Evolutionary conservation across 2,113 vertebrate genomes (phyloP), one percentile per base, ranked within the genome.

Genomic region (Sprattus sprattus): DNA sequence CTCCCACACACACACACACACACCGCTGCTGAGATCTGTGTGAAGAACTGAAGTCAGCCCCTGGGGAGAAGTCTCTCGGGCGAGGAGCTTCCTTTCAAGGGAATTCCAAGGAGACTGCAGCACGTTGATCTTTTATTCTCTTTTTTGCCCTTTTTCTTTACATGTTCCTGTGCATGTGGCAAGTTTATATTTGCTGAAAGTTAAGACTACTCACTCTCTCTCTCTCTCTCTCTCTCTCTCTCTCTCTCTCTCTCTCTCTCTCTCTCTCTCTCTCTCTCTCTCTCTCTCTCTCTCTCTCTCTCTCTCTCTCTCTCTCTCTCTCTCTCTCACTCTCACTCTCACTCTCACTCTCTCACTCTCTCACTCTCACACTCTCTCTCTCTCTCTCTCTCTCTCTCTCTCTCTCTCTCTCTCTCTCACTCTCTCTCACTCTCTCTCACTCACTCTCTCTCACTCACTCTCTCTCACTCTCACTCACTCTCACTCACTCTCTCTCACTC

Each of bases 251-350:
- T 88, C 88, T 81, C 88, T 91, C n/a, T 91, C 89, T 93, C 25
- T 93, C 90, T 88, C 91, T 88, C 88, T 81, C 88, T 91, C n/a
- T 91, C 89, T 93, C 25, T 93, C 90, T 88, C 91, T 88, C 88
- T 81, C 88, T 91, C 91, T 91, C 89, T 93, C 25, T 93, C 90
- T 88, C 91, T 88, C 88, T 81, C 88, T 91, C n/a, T 91, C 89
- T 93, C 25, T 93, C 90, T 88, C 91, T 88, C 88, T 81, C 88
- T 91, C n/a, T 91, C 89, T 93, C 25, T 93, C 90, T 88, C 91
- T 88, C 88, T 81, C 88, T 91, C 11, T 71, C 64, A 81, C 83
- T 90, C 88, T 87, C 84, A 83, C 3, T 20, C 25, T 8, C 83
- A 57, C 86, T 83, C 11, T 71, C 64, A 81, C 83, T 90, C 88